Evolutionary conservation across 2,113 vertebrate species (phyloP), one percentile per base, ranked within the genome.

Genomic region (Gnathonemus longibarbis): DNA sequence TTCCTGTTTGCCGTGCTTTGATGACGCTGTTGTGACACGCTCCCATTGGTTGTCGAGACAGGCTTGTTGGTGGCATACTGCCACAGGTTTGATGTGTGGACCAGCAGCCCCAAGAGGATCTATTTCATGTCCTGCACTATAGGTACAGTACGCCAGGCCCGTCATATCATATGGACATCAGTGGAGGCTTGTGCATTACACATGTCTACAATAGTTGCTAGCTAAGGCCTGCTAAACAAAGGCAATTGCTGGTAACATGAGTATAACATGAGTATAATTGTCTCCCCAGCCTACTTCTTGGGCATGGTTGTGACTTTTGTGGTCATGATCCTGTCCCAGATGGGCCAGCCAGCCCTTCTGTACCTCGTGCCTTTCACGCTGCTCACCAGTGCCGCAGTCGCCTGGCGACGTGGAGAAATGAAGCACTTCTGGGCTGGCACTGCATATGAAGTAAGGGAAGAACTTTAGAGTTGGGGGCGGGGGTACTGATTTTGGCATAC

Each of bases 321-420:
- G 1, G 97, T 97, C 90, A 93, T 99, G 96, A 94, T 97, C 50
- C 84, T 98, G 93, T 97, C 97, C 87, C 96, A 95, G 91, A 97
- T 95, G 95, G 98, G 97, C 66, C 98, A 99, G 90, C 98, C 98
- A 3, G 98, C 98, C 17, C 96, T 99, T 17, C 97, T 99, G 89
- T 99, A 99, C 90, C 94, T 99, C 49, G 98, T 99, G 90, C 98
- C 98, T 0, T 99, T 97, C 92, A 99, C 98, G 3, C 96, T 99
- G 74, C 91, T 98, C 88, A 96, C 97, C 70, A 96, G 96, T 15
- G 94, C 96, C 0, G 19, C 97, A 24, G 89, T 99, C 89, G 98
- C 98, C 49, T 97, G 94, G 93, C 96, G 92, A 74, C 96, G 97
- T 90, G 96, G 96, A 48, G 97, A 99, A 94, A 96, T 99, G 95